Conservation (phyloP, 1,140 invertebrate species). For the Asbolus verrucosus region DNA sequence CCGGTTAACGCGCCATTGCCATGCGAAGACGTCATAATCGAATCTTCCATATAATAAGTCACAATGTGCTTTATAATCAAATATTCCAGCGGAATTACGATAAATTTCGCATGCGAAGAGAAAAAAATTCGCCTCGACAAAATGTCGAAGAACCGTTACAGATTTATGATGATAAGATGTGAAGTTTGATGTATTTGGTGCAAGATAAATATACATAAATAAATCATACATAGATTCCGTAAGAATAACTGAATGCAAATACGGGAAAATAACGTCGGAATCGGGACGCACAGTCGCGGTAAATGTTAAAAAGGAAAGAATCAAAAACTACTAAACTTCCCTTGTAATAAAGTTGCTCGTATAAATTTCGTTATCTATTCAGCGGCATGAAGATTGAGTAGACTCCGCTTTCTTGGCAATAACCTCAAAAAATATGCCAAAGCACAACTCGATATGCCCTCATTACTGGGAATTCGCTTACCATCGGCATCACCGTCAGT, state of each 20-base stretch:
- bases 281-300: too few species aligned
- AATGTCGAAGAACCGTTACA: background rate
- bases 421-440: too few species aligned
- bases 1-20: slow-evolving; percentile 12
- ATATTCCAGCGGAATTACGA: slow-evolving; percentile 11
- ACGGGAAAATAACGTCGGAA: too few species aligned
- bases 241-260: background rate
- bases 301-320: too few species aligned
- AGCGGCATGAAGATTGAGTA: too few species aligned
- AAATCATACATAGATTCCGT: slow-evolving; percentile 4
- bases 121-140: slow-evolving; percentile 13
- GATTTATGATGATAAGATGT: slow-evolving; percentile 28
- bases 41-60: slow-evolving; percentile 11
- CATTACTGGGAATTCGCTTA: too few species aligned
- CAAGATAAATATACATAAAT: slow-evolving; percentile 37
- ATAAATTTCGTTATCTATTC: too few species aligned
- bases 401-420: too few species aligned
- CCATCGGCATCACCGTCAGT: too few species aligned
- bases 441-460: too few species aligned
- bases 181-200: slow-evolving; percentile 31
- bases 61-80: slow-evolving; percentile 4
- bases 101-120: background rate
- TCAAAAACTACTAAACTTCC: too few species aligned
- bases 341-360: too few species aligned
- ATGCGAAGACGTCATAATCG: slow-evolving; percentile 26